Base-by-base conservation (phyloP, 2,113 vertebrate species). In the Embiotoca jacksoni region DNA sequence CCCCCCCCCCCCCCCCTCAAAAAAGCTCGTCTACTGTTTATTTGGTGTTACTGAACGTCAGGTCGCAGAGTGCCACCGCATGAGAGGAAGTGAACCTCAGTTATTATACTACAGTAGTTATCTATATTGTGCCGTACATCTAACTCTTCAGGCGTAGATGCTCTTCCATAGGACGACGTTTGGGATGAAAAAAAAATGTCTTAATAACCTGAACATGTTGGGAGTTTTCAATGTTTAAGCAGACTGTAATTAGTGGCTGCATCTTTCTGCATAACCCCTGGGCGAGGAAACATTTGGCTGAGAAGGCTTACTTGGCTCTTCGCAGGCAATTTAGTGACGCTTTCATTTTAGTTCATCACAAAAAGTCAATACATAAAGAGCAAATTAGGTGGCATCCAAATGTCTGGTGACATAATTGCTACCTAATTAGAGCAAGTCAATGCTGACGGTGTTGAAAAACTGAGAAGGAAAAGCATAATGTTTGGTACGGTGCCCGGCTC, bases 311-410 rank as follows among this genome's bases (percentile, higher is more conserved):
- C 35, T 72, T 60, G 33, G 33, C 74, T 74, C 47, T 66, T 70
- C 44, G 16, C 15, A 41, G 23, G 33, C 16, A 56, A 37, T 64
- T 11, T 32, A 62, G 62, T 37, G 52, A 64, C 23, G 10, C 5
- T 64, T 75, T 11, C 6, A 55, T 56, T 62, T 50, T 3, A 56
- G 56, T 66, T 35, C 16, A 53, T 62, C 57, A 54, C 49, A 55
- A 56, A 61, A 62, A 75, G 71, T 74, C 54, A 56, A 41, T 53
- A n/a, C 15, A 32, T 3, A 5, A 67, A 57, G 32, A 72, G 46
- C 13, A 39, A 13, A 61, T 47, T 9, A 64, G 56, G 41, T 33
- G 50, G 55, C 35, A 49, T 37, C 53, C 7, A 39, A 58, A 47
- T 33, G 41, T 13, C 64, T 41, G 56, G 3, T 37, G 32, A 39